Base-by-base conservation (phyloP, 2,797 vertebrate species). In the Poeciliopsis turneri region DNA sequence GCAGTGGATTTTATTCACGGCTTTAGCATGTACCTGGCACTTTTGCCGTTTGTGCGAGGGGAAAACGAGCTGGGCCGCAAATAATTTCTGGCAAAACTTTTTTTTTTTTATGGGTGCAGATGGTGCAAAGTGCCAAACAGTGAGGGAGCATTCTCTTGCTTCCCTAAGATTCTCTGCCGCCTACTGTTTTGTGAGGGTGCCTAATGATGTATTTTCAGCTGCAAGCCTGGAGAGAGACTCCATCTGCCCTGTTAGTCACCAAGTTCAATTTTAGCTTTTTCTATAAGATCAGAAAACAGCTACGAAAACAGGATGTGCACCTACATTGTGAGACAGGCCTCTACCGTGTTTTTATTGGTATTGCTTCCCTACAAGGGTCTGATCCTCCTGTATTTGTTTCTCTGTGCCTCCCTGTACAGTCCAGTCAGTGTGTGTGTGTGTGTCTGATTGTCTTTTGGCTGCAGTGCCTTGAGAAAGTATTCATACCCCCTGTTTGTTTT, bases 261-360 rank as follows among this genome's bases (percentile, higher is more conserved):
- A 75, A 33, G 12, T 46, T 53, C 28, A 47, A 23, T 28, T 72
- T 43, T 39, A 39, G 53, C 43, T 78, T 10, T 18, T 78, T 46
- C 12, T 47, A 23, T 53, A 30, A 77, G 59, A 82, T 41, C 33
- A 36, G 55, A 83, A 59, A 71, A 69, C 11, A 33, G 43, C 11
- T 43, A 5, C 45, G 33, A 33, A 30, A 28, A 20, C 8, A 41
- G 73, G 81, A 20, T 49, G 59, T 49, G 72, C 4, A 71, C 51
- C 16, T 18, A 43, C 33, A 68, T 90, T 86, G 83, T 90, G 84
- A 86, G 84, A 86, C 89, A 84, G 86, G 82, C 84, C 80, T 84
- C 45, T 49, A 5, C n/a, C 59, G 8, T 64, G 20, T 41, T 73
- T 79, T n/a, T 66, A 18, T 47, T 72, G 16, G 59, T 59, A 15